Conservation (phyloP, 53 echinoderm and acorn worm species). For the Astropecten irregularis region DNA sequence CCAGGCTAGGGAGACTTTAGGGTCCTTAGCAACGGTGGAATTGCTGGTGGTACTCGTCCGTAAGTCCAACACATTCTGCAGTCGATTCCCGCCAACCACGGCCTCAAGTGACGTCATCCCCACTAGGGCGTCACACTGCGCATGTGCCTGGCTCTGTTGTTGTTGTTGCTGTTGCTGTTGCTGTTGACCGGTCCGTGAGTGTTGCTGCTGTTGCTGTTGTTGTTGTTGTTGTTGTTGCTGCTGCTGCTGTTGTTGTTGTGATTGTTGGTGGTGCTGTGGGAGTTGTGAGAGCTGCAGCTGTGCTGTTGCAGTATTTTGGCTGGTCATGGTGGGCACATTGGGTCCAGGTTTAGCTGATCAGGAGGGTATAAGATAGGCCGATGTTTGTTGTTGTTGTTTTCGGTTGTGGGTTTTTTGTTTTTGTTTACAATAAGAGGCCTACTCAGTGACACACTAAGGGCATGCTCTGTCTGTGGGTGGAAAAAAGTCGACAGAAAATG, state of each 20-base stretch:
- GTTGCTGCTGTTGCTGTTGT: slow-evolving; percentile 20
- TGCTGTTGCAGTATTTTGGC: background rate
- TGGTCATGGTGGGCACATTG: slow-evolving; percentile 49
- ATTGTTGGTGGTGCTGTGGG: slow-evolving; percentile 2
- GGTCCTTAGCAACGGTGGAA: slow-evolving; percentile 4
- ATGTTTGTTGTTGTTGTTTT: background rate
- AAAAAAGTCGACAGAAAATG: slow-evolving; percentile 10
- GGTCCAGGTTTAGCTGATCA: slow-evolving; percentile 62
- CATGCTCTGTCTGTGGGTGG: slow-evolving; percentile 57
- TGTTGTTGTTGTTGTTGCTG: background rate
- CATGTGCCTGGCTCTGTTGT: slow-evolving; percentile 48
- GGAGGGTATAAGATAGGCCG: slow-evolving; percentile 8
- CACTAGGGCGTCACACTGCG: slow-evolving; percentile 43
- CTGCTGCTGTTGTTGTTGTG: slow-evolving; percentile 29
- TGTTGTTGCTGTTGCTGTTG: slow-evolving; percentile 37
- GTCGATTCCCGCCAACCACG: slow-evolving; percentile 42
- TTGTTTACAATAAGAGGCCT: background rate
- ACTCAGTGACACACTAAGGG: slow-evolving; percentile 42
- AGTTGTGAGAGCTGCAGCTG: slow-evolving; percentile 36
- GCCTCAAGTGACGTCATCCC: slow-evolving; percentile 49
- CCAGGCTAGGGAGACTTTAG: slow-evolving; percentile 42
- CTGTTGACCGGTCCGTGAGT: slow-evolving; percentile 4
- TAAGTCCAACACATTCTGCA: slow-evolving; percentile 46
- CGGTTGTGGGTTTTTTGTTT: background rate
- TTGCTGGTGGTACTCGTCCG: slow-evolving; percentile 12